Conservation (phyloP, 2,888 invertebrate species). For the Operophtera brumata region DNA sequence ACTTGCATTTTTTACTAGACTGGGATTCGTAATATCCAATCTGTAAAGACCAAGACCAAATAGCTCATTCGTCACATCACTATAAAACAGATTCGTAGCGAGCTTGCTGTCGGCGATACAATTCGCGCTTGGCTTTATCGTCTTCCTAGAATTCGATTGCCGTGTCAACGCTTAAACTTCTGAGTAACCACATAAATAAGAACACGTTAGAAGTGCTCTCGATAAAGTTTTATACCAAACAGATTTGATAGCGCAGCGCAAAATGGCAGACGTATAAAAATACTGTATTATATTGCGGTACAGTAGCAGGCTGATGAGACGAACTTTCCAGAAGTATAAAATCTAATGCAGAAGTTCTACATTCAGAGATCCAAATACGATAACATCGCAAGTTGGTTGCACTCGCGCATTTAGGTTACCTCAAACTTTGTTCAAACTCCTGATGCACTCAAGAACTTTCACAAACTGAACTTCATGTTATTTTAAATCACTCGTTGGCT, state of each 20-base stretch:
- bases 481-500: background rate
- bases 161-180: constrained; percentile 41
- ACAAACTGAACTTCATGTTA: constrained; percentile 2
- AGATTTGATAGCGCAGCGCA: background rate
- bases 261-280: too few relatives aligned
- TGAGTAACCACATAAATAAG: background rate
- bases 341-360: background rate
- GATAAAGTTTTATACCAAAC: background rate
- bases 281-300: too few relatives aligned
- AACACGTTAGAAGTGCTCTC: background rate
- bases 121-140: constrained; percentile 56
- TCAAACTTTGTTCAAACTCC: constrained; percentile 7
- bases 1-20: too few relatives aligned
- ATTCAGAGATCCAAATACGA: background rate
- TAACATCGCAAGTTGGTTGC: background rate
- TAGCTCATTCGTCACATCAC: background rate
- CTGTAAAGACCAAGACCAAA: background rate
- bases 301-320: background rate
- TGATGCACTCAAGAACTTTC: constrained; percentile 12
- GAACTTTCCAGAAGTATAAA: background rate
- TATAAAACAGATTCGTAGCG: constrained; percentile 29
- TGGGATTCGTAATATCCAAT: too few relatives aligned
- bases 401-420: background rate
- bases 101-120: constrained; percentile 48
- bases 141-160: constrained; percentile 56